Evolutionary conservation across 2,888 invertebrate species (phyloP).

Genomic region (Lingula anatina): DNA sequence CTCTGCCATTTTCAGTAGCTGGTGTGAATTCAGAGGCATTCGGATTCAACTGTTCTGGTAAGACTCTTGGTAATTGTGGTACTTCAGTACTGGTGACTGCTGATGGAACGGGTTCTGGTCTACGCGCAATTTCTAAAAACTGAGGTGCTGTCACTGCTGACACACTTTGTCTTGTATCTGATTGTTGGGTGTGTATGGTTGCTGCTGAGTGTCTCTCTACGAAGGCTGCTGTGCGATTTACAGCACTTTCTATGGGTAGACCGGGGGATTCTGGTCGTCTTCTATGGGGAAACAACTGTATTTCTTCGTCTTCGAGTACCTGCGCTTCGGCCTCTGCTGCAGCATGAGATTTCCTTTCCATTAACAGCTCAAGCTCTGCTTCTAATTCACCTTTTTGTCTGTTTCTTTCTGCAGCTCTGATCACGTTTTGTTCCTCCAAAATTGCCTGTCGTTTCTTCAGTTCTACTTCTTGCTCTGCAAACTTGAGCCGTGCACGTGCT

Average conservation of each 20-base stretch:
- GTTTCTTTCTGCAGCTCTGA: background rate
- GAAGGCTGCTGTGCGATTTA: no score
- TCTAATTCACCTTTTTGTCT: background rate
- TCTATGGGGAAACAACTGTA: no score
- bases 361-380: background rate
- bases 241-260: no score
- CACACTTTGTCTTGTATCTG: no score
- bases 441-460: conserved; percentile 1
- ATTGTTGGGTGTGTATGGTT: no score
- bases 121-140: no score
- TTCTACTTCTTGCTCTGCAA: background rate
- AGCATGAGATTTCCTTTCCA: no score
- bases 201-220: no score
- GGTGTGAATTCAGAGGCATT: background rate
- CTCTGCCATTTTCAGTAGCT: no score
- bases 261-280: no score
- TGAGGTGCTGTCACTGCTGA: no score
- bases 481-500: background rate
- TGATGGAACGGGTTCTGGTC: background rate
- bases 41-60: conserved; percentile 1
- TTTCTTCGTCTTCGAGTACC: background rate
- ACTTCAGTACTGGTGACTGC: conserved; percentile 1
- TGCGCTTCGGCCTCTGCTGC: conserved; percentile 1
- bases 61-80: background rate
- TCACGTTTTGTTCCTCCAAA: no score